A percentile compares a stretch with the other conserved stretches of the same genome.
These are phyloP conservation scores for Psix sp. DNA, from an alignment of 1,140 invertebrate species.

Conservation along the genomic window DNA sequence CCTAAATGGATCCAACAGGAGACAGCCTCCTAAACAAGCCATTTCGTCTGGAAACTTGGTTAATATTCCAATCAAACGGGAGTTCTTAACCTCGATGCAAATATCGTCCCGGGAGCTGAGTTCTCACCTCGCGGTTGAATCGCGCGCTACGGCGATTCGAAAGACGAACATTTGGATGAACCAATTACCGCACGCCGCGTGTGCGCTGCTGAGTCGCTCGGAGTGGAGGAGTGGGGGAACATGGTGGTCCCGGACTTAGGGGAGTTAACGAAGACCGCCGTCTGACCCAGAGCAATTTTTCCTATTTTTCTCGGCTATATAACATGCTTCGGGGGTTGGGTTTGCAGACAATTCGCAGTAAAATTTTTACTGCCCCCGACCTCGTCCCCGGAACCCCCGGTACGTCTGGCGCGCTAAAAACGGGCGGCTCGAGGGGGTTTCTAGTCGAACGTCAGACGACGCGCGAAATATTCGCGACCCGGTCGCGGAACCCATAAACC, in stretches of 20 bases:
- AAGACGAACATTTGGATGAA: constrained; percentile 23
- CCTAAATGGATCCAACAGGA: not conserved
- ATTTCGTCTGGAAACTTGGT: constrained; percentile 24
- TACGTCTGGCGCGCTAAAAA: constrained; percentile 46
- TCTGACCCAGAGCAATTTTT: constrained; percentile 75
- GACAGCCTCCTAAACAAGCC: constrained; percentile 24
- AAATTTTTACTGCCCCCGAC: constrained; percentile 75
- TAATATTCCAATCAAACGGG: constrained; percentile 36
- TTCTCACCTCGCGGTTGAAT: no score
- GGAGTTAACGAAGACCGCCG: constrained; percentile 17
- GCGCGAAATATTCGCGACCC: constrained; percentile 69
- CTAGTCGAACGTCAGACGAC: constrained; percentile 66
- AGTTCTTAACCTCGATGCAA: constrained; percentile 40
- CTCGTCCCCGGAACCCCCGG: constrained; percentile 20
- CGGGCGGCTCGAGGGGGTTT: constrained; percentile 38
- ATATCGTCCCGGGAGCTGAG: not conserved
- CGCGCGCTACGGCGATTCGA: constrained; percentile 31
- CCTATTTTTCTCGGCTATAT: constrained; percentile 72
- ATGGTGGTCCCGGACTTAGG: constrained; percentile 31
- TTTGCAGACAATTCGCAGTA: constrained; percentile 77
- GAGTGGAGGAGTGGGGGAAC: constrained; percentile 21
- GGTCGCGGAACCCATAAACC: constrained; percentile 74
- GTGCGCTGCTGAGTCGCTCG: constrained; percentile 13
- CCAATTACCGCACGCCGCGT: constrained; percentile 39
- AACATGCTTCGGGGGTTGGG: constrained; percentile 65